Base-by-base conservation (phyloP, 2,888 invertebrate species). In the Gisinianus flammeolus region DNA sequence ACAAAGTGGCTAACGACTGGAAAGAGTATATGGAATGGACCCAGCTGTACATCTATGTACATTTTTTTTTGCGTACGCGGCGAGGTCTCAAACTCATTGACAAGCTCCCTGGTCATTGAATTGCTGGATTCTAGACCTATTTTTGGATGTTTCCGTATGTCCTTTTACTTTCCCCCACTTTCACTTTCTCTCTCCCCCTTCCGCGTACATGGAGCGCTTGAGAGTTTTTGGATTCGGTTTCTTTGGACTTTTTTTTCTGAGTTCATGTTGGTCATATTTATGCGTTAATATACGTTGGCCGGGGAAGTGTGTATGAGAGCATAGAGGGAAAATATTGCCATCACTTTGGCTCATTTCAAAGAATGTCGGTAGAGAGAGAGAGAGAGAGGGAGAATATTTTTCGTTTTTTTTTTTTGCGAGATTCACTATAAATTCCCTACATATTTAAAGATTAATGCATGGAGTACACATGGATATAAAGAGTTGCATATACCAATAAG, bases 321-420 rank as follows among this genome's bases (percentile, higher is more conserved):
- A n/a, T 24, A 69, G n/a, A n/a, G n/a, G n/a, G 24, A 69, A 69
- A 44, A 69, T 44, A 44, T 69, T 1, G 24, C 24, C 24, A 24
- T 33, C 69, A 69, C 69, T 69, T 68, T 35, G 22, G 22, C 28
- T 68, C 68, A 68, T 68, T 69, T 69, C 24, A 31, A 69, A 69
- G 44, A 62, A 16, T 30, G n/a, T 19, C 35, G 28, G 31, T 4
- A 28, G 68, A 16, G 31, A 31, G 30, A 22, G 33, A 12, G 33
- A 31, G 68, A 35, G 68, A 24, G 19, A n/a, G 67, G 22, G 6
- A 31, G 28, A 24, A 66, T 66, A 30, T n/a, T n/a, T n/a, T n/a
- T n/a, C n/a, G n/a, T n/a, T n/a, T n/a, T n/a, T n/a, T n/a, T n/a
- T n/a, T n/a, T n/a, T n/a, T n/a, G n/a, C n/a, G n/a, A n/a, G n/a